Evolutionary conservation across 2,797 vertebrate genomes (phyloP), one percentile per base, ranked within the genome.

Genomic region (Eleutherodactylus coqui): DNA sequence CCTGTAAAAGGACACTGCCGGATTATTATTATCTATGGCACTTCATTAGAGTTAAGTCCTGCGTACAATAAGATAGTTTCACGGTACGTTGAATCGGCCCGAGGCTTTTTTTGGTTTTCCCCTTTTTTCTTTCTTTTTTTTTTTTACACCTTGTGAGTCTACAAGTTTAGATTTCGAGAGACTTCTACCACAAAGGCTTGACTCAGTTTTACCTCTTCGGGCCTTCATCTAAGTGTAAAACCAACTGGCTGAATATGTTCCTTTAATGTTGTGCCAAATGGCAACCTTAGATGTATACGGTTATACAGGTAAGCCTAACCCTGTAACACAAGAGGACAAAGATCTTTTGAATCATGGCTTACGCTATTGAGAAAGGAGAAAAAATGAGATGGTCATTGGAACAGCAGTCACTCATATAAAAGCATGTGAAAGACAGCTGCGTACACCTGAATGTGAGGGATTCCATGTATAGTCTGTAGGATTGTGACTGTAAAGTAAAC

Each of bases 311-410:
- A 78, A 84, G 43, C 73, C 75, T 67, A 78, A 78, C 85, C 80
- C 85, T 82, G 72, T 72, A 83, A 83, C 55, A 36, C 67, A 62
- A 79, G 75, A 82, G 75, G 81, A 84, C 82, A 87, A 84, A 84
- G 81, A 79, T 87, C 86, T 87, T 84, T 87, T 87, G 81, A 84
- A 73, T 41, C 67, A 64, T 70, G 62, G 81, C 64, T 87, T 87
- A 78, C 72, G 79, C 85, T 86, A 79, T 79, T 64, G 58, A 86
- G 73, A 86, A 32, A 69, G 43, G 36, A n/a, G 41, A 43, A 58
- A 79, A 82, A 77, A 77, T 41, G 69, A 77, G 69, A 72, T 60
- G 75, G 49, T 21, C 70, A 70, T 19, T 47, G 45, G 51, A 64
- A 86, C 47, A 86, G 70, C 69, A 86, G 85, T 49, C 55, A 67